Base-by-base conservation (phyloP, 2,888 invertebrate genomes). In the Amphipoea oculea region DNA sequence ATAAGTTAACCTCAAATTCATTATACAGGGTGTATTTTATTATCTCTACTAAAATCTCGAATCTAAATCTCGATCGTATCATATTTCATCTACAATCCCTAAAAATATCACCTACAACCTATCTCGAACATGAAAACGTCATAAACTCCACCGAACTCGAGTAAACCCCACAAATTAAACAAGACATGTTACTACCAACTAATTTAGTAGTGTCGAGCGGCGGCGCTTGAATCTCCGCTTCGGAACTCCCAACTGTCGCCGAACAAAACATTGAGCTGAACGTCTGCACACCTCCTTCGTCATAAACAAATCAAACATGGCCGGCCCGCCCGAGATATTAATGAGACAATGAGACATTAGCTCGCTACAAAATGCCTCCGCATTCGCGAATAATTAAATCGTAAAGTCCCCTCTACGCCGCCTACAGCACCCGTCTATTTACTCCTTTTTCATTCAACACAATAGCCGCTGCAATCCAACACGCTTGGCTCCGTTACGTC, bases 371-470 rank as follows among this genome's bases (percentile, higher is more conserved):
- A 97, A 96, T 97, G 96, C 96, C 97, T 96, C 96, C 95, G 96
- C 96, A 96, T 96, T 96, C 95, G 96, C 97, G 95, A 97, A 97
- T 97, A 97, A 97, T 97, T 96, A 97, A 97, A 97, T 97, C 97
- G 97, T 97, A 96, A 97, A 96, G 96, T 95, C 96, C 96, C 96
- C 96, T 95, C 96, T 95, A 95, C 95, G 93, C 96, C 96, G 96
- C 96, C 96, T 95, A 95, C 96, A 93, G 95, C 95, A 93, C 93
- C 93, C 91, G 93, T 95, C 96, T 96, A 96, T 96, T 97, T 97
- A 97, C 97, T 96, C 96, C 97, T 96, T 96, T 97, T 97, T 96
- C 96, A 96, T 96, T 96, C 96, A 96, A 95, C 96, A 97, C 97
- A 97, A 97, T 96, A 96, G 96, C 94, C 92, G 92, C 95, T 96